phyloP scores from a whole-genome alignment of 2,888 invertebrate genomes.

The Ditula angustiorana region DNA sequence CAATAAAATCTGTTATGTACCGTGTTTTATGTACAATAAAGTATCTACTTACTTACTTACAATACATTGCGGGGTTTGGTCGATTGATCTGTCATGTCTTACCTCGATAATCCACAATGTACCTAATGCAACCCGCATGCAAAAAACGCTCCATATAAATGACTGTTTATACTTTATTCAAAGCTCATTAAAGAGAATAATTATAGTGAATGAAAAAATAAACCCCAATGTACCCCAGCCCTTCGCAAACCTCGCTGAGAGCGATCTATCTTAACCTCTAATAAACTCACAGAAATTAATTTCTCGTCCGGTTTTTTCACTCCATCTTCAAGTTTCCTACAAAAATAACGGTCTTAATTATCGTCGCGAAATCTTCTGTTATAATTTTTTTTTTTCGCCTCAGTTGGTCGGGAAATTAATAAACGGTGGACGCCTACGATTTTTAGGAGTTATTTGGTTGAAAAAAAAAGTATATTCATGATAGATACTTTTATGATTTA shows the following conservation, averaged over 20 bases:
- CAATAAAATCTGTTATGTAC: too few species aligned
- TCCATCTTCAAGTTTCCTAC: slow-evolving; percentile 15
- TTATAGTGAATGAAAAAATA: not conserved
- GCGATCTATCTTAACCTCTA: slow-evolving; percentile 21
- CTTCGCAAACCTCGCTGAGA: slow-evolving; percentile 10
- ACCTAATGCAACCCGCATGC: too few species aligned
- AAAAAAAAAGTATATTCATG: slow-evolving; percentile 2
- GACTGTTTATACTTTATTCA: not conserved
- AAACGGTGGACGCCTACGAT: slow-evolving; percentile 14
- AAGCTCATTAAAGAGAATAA: not conserved
- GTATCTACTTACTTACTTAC: too few species aligned
- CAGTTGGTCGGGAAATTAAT: slow-evolving; percentile 16
- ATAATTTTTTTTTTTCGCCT: slow-evolving; percentile 28
- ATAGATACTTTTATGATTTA: not conserved
- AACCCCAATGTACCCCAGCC: not conserved
- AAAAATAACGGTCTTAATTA: slow-evolving; percentile 31
- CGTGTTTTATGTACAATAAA: too few species aligned
- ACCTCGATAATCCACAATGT: too few species aligned
- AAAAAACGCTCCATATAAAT: not conserved
- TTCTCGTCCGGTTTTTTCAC: slow-evolving; percentile 9
- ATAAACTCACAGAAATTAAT: slow-evolving; percentile 34
- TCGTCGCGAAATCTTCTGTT: slow-evolving; percentile 22
- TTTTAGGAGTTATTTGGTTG: slow-evolving; percentile 23
- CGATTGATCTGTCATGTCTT: too few species aligned
- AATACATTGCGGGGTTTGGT: too few species aligned